A percentile compares a stretch with the other conserved stretches of the same genome.
Evolutionary conservation across 2,113 vertebrate species (phyloP).

Genomic region (Poecilia latipinna): DNA sequence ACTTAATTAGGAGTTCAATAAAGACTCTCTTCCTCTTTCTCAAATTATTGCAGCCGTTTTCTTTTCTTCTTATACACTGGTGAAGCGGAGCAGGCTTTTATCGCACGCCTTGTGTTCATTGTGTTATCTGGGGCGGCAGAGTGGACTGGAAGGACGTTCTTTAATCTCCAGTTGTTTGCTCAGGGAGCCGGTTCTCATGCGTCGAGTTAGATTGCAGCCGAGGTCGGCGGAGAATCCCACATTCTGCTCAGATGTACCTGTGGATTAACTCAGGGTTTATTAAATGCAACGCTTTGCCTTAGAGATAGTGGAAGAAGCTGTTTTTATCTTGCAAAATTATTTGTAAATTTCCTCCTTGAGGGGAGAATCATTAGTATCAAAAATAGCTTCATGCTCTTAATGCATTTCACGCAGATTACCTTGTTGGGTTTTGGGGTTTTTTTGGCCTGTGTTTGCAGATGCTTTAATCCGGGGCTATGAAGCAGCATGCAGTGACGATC

Average conservation of each 20-base stretch:
- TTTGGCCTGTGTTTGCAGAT: background rate
- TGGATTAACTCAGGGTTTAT: conserved; percentile 15
- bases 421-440: accelerated
- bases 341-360: background rate
- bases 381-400: conserved; percentile 11
- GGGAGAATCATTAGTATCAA: background rate
- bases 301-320: conserved; percentile 63
- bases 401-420: conserved; percentile 23
- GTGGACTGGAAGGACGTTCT: conserved; percentile 26
- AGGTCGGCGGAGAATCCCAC: conserved; percentile 19
- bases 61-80: background rate
- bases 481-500: conserved; percentile 1
- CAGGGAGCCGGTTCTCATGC: conserved; percentile 38
- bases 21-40: conserved; percentile 18
- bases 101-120: conserved; percentile 27
- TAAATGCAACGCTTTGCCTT: conserved; percentile 50
- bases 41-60: background rate
- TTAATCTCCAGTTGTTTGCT: conserved; percentile 53
- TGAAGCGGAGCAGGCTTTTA: conserved; percentile 25
- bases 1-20: conserved; percentile 22
- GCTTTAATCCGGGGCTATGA: conserved; percentile 34
- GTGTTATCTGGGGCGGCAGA: conserved; percentile 28
- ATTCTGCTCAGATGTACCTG: conserved; percentile 15
- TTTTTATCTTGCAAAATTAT: background rate
- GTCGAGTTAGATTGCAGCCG: conserved; percentile 12